phyloP scores from a whole-genome alignment of 30 jellyfish, hydroid and myxozoan genomes.

The Aurelia coerulea region DNA sequence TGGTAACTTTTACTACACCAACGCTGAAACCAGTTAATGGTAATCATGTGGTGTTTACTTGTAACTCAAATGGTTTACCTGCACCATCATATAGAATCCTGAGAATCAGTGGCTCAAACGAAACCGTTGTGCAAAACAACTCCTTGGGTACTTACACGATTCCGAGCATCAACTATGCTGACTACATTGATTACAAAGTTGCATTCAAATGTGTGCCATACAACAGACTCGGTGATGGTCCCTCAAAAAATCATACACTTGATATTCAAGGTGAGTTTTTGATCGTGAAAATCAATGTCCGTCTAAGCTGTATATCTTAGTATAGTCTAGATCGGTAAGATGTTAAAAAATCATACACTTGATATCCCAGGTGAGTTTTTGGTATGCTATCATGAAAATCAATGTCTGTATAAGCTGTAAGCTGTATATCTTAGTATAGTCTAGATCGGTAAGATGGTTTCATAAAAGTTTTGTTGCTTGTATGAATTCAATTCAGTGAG shows the following conservation, averaged over 20 bases:
- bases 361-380: constrained; percentile 55
- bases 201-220: constrained; percentile 65
- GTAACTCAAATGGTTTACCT: constrained; percentile 35
- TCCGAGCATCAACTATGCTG: constrained; percentile 11
- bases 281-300: background rate
- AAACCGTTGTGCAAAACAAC: constrained; percentile 4
- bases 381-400: background rate
- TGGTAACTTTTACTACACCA: constrained; percentile 13
- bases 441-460: background rate
- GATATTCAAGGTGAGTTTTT: constrained; percentile 56
- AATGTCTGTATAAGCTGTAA: background rate
- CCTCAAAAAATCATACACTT: constrained; percentile 2
- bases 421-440: background rate
- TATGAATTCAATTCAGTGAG: too few species aligned
- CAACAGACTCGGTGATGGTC: constrained; percentile 59
- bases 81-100: constrained; percentile 26
- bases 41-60: constrained; percentile 22
- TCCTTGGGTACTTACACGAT: constrained; percentile 16
- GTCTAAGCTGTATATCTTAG: background rate
- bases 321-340: background rate
- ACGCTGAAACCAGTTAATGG: constrained; percentile 12
- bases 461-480: background rate
- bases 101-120: constrained; percentile 8
- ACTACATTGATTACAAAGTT: constrained; percentile 14
- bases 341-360: constrained; percentile 2